A percentile compares a stretch with the other conserved stretches of the same genome.
Conservation (phyloP, 2,797 vertebrate genomes). For the Cynodonichthys magdalenae region DNA sequence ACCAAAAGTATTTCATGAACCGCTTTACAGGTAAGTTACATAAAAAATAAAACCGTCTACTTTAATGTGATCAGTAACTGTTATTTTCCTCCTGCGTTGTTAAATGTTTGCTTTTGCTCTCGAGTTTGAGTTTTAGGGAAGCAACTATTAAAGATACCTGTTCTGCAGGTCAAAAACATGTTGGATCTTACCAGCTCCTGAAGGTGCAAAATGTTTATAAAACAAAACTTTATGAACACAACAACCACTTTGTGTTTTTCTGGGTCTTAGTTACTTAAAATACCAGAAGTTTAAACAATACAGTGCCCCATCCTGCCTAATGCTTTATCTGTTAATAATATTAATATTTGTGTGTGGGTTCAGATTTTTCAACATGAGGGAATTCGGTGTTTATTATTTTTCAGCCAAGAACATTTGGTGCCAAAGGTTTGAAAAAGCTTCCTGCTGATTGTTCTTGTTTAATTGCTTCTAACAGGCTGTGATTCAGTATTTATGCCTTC, state of each 20-base stretch:
- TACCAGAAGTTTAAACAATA: too few species aligned
- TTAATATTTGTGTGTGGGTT: neutral
- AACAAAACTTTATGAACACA: too few species aligned
- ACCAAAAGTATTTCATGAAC: constrained; percentile 3
- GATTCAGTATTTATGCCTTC: constrained; percentile 29
- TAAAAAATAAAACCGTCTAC: neutral
- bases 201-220: too few species aligned
- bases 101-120: neutral
- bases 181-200: neutral
- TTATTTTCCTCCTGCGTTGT: neutral
- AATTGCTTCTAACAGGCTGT: constrained; percentile 16
- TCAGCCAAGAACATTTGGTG: neutral
- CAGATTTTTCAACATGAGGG: neutral
- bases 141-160: neutral
- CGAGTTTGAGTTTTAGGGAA: neutral
- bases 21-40: constrained; percentile 48
- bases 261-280: constrained; percentile 1
- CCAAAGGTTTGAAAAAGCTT: constrained; percentile 7
- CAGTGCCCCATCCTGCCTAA: too few species aligned
- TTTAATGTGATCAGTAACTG: neutral
- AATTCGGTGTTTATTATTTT: neutral
- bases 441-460: constrained; percentile 16
- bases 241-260: neutral
- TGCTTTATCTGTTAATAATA: neutral
- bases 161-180: neutral